These are phyloP conservation scores for Apoderus coryli DNA, from an alignment of 2,888 invertebrate species.

Conservation along the genomic window DNA sequence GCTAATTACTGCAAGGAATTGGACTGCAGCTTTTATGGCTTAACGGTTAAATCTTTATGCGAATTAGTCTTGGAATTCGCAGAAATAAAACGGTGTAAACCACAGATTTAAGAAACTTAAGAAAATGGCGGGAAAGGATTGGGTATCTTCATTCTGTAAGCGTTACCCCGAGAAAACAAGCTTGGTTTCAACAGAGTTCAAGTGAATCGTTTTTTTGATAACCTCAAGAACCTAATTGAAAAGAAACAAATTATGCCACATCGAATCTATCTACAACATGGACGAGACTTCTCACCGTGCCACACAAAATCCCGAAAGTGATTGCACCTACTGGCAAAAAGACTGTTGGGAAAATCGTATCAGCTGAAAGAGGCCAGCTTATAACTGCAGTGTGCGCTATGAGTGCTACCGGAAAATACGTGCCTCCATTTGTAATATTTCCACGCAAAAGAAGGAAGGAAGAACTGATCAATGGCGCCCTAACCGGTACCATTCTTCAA, in stretches of 20 bases:
- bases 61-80: slow-evolving; percentile 4
- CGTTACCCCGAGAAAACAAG: slow-evolving; percentile 7
- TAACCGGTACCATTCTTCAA: not conserved
- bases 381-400: not conserved
- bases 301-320: not conserved
- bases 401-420: slow-evolving; percentile 1
- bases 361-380: not conserved
- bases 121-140: slow-evolving; percentile 1
- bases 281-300: slow-evolving; percentile 1
- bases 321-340: not conserved
- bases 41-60: slow-evolving; percentile 7
- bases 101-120: slow-evolving; percentile 4
- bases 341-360: not conserved
- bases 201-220: slow-evolving; percentile 1
- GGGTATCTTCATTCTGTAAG: not conserved
- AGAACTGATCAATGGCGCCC: slow-evolving; percentile 3
- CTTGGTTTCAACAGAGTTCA: slow-evolving; percentile 7
- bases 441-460: slow-evolving; percentile 1
- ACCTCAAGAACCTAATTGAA: slow-evolving; percentile 6
- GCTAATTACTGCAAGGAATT: slow-evolving; percentile 7
- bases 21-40: slow-evolving; percentile 9
- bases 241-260: slow-evolving; percentile 3
- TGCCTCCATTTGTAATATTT: not conserved
- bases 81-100: slow-evolving; percentile 6
- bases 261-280: not conserved